Base-by-base conservation (phyloP, 2,888 invertebrate species). In the Mactromeris polynyma region DNA sequence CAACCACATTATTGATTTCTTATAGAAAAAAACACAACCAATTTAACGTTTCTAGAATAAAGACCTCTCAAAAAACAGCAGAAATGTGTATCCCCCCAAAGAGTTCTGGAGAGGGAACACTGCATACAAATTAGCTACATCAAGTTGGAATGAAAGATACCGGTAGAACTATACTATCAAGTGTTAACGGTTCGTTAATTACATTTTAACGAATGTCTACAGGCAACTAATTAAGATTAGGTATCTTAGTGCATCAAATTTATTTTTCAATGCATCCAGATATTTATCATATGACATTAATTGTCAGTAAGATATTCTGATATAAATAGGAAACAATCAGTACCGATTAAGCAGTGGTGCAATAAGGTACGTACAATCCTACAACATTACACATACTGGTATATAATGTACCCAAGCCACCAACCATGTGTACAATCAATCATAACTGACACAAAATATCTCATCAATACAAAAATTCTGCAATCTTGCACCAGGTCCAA, bases 201-300 rank as follows among this genome's bases (percentile, higher is more conserved):
- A n/a, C 58, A 64, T 64, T 64, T 26, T 64, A 64, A 64, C 11
- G 26, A n/a, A 9, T 26, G 26, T 64, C n/a, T 64, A n/a, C 58
- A 64, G 26, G 26, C 26, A 64, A n/a, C n/a, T 64, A 64, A 64
- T 64, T 64, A 64, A n/a, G n/a, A 64, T 64, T 7, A 64, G 58
- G 58, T 64, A 64, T 26, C 21, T 64, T n/a, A 26, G 58, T 64
- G n/a, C 58, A 64, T 64, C 26, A n/a, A 64, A 26, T 26, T 46
- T 26, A 64, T 64, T n/a, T 64, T 64, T 64, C 58, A 64, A 64
- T 64, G 58, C 58, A 64, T 64, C 58, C 58, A n/a, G 58, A 64
- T 64, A 26, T 64, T n/a, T 64, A 64, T 64, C 58, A 26, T 7
- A n/a, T 64, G 58, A 64, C 26, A 64, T 64, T 26, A 64, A 64